Percentiles rank a stretch among this genome's conserved stretches.
Evolutionary conservation across 2,113 vertebrate genomes (phyloP).

Genomic region (Sporophila hypoxantha): DNA sequence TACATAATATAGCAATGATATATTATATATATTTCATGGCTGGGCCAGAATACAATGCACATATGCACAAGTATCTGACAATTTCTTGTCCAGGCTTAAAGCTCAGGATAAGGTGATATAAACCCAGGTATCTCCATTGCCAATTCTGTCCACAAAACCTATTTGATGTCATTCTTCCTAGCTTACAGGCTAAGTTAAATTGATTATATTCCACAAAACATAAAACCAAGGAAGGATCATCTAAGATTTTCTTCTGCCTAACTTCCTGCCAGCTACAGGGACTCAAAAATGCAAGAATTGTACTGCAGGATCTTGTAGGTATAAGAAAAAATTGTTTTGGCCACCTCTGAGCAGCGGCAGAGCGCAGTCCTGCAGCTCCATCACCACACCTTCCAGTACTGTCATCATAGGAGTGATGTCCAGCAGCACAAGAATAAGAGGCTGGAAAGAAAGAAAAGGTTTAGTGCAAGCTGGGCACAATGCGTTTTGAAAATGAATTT

Average conservation of each 20-base stretch:
- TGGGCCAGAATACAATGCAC: neutral
- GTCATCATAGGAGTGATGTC: slow-evolving; percentile 95
- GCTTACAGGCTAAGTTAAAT: neutral
- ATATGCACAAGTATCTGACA: neutral
- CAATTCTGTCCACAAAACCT: neutral
- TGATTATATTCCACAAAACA: neutral
- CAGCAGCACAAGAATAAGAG: slow-evolving; percentile 81
- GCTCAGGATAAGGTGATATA: neutral
- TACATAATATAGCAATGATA: neutral
- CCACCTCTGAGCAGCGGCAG: slow-evolving; percentile 88
- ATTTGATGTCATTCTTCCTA: neutral
- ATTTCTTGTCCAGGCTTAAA: neutral
- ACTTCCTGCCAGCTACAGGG: neutral
- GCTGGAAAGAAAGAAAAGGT: slow-evolving; percentile 64
- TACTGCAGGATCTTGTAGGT: neutral
- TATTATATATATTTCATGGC: neutral
- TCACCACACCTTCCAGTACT: slow-evolving; percentile 90
- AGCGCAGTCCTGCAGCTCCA: slow-evolving; percentile 97
- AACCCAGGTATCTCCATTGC: neutral
- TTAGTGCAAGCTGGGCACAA: neutral
- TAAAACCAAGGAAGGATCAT: neutral
- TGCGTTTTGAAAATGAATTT: neutral
- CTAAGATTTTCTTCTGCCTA: neutral
- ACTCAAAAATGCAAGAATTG: neutral
- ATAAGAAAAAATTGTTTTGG: neutral